Evolutionary conservation across 37 sponge, comb jelly and placozoan genomes (phyloP).

Genomic region (Lycopodina hypogea): DNA sequence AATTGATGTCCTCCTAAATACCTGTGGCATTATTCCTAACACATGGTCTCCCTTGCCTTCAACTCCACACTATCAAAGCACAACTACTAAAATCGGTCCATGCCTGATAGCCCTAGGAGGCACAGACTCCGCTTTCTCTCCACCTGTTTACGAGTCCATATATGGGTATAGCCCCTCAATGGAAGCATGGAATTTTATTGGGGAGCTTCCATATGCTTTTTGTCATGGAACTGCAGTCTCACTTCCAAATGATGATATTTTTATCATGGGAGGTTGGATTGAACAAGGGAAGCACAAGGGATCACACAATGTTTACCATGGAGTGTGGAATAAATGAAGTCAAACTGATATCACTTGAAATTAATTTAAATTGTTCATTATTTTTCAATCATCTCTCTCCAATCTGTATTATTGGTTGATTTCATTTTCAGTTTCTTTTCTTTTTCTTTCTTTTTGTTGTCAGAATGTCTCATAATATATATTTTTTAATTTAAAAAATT

Average conservation of each 20-base stretch:
- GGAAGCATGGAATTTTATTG: constrained; percentile 24
- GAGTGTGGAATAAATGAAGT: background rate
- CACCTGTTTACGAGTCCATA: constrained; percentile 19
- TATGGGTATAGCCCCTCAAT: constrained; percentile 17
- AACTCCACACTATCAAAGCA: constrained; percentile 33
- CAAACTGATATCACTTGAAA: background rate
- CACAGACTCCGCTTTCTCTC: background rate
- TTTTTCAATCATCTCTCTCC: too few relatives aligned
- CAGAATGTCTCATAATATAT: too few relatives aligned
- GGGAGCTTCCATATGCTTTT: constrained; percentile 21
- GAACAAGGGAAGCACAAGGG: constrained; percentile 21
- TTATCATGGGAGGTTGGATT: constrained; percentile 42
- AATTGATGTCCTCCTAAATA: constrained; percentile 15
- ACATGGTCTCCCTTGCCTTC: constrained; percentile 1
- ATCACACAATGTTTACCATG: constrained; percentile 8
- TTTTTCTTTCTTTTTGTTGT: too few relatives aligned
- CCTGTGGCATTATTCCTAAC: background rate
- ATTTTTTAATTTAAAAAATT: too few relatives aligned
- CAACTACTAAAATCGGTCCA: constrained; percentile 5
- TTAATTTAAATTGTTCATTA: too few relatives aligned
- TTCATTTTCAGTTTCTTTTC: too few relatives aligned
- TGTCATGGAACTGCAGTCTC: constrained; percentile 32
- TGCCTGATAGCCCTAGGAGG: constrained; percentile 43
- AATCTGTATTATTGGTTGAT: too few relatives aligned
- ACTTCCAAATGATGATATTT: constrained; percentile 1